Evolutionary conservation across 1,140 invertebrate species (phyloP).

Genomic region (Pissodes strobi): DNA sequence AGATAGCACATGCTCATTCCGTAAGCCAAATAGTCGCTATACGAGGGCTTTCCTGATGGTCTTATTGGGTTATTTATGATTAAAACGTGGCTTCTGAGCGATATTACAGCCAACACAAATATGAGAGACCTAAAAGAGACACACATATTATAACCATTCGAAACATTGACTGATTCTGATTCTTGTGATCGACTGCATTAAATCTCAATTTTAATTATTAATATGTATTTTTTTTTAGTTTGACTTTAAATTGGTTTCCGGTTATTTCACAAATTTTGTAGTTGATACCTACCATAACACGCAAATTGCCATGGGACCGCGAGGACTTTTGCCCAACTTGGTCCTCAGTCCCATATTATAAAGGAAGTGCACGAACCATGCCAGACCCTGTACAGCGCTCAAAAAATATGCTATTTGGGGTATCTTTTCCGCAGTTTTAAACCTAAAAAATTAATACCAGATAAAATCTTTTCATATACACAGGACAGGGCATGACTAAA

Average conservation of each 20-base stretch:
- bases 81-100: conserved; percentile 57
- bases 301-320: conserved; percentile 72
- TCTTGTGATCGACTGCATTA: no score
- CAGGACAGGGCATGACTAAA: no score
- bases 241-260: not conserved
- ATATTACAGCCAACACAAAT: conserved; percentile 65
- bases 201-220: no score
- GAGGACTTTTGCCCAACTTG: conserved; percentile 65
- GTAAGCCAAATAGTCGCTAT: conserved; percentile 53
- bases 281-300: conserved; percentile 62
- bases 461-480: no score
- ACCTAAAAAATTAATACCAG: conserved; percentile 37
- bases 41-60: conserved; percentile 47
- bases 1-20: conserved; percentile 59
- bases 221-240: no score
- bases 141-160: no score
- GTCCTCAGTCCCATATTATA: conserved; percentile 72
- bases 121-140: conserved; percentile 50
- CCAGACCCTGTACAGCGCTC: conserved; percentile 67
- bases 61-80: conserved; percentile 39
- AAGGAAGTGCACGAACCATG: conserved; percentile 79
- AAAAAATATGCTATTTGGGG: conserved; percentile 71
- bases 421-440: conserved; percentile 42
- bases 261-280: no score
- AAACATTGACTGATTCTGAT: no score